Percentiles rank a stretch among this genome's conserved stretches.
Conservation (phyloP, 2,797 vertebrate genomes). For the Tiaroga cobitis region DNA sequence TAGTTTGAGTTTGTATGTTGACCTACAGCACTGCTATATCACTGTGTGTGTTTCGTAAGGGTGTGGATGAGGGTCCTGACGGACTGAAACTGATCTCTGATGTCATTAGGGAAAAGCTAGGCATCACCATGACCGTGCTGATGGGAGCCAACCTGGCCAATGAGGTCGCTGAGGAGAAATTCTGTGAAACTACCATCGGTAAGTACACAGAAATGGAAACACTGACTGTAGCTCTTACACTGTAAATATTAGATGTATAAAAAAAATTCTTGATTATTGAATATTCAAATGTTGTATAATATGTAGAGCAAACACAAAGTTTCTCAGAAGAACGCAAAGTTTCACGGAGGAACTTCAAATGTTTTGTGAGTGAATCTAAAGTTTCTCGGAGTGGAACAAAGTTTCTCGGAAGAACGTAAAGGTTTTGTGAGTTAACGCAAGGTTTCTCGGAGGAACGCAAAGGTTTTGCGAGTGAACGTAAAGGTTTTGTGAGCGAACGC, state of each 20-base stretch:
- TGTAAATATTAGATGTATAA: background rate
- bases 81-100: constrained; percentile 95
- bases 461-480: no score
- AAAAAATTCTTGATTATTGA: background rate
- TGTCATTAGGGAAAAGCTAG: constrained; percentile 86
- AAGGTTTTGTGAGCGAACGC: no score
- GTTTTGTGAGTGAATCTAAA: no score
- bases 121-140: constrained; percentile 89
- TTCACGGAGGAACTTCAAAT: no score
- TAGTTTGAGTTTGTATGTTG: background rate
- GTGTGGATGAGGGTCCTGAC: constrained; percentile 89
- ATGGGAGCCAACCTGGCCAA: constrained; percentile 97
- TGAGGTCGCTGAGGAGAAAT: constrained; percentile 95
- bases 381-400: no score
- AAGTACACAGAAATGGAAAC: constrained; percentile 44
- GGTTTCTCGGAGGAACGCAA: no score
- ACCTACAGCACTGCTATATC: background rate
- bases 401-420: no score
- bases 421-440: no score
- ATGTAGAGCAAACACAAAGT: background rate
- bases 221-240: background rate
- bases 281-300: background rate
- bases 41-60: constrained; percentile 72
- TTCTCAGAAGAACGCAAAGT: no score
- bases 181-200: constrained; percentile 98